phyloP scores from a whole-genome alignment of 2,113 vertebrate species.

The Cyanoramphus novaezelandiae region DNA sequence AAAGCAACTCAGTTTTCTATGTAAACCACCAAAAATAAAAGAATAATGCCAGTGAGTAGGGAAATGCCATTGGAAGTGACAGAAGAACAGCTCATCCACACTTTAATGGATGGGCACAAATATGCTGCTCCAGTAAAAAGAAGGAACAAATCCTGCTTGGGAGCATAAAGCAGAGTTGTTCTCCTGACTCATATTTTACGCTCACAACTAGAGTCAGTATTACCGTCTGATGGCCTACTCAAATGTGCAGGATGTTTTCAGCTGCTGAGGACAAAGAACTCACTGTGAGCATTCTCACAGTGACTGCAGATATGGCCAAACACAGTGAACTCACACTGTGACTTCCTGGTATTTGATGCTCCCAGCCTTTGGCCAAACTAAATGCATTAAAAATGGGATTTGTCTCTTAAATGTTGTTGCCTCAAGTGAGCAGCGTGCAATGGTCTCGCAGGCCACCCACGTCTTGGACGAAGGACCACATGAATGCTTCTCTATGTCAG shows the following conservation, averaged over 20 bases:
- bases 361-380: neutral
- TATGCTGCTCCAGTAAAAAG: neutral
- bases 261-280: constrained; percentile 26
- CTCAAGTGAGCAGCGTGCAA: neutral
- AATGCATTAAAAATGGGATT: neutral
- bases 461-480: neutral
- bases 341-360: neutral
- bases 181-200: neutral
- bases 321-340: neutral
- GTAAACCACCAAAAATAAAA: neutral
- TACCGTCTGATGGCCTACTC: neutral
- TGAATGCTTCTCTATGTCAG: neutral
- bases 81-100: neutral
- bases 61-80: neutral
- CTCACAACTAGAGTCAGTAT: neutral
- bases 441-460: neutral
- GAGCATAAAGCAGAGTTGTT: neutral
- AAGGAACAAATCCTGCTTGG: neutral
- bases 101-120: neutral
- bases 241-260: neutral
- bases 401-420: neutral
- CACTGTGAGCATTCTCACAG: neutral
- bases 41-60: neutral
- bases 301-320: neutral
- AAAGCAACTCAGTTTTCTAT: neutral